Percentiles rank a stretch among this genome's conserved stretches.
Evolutionary conservation across 2,797 vertebrate species (phyloP).

Genomic region (Lepus townsendii): DNA sequence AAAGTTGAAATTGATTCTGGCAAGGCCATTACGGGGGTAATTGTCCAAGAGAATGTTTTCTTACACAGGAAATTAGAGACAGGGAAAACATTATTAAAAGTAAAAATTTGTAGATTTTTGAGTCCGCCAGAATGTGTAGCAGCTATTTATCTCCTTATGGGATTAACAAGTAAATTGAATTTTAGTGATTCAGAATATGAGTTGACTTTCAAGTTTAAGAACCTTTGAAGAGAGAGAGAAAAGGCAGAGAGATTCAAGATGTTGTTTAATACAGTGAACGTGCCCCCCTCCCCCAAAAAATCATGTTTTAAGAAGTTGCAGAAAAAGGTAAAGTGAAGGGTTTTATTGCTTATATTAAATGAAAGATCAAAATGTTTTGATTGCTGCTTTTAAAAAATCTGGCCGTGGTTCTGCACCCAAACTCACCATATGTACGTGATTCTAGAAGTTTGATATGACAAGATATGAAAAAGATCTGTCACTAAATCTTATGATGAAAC

Average conservation of each 20-base stretch:
- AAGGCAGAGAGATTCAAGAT: constrained; percentile 62
- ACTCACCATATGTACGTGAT: constrained; percentile 61
- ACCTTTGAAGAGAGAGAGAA: constrained; percentile 29
- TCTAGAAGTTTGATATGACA: constrained; percentile 69
- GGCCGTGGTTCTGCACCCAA: constrained; percentile 59
- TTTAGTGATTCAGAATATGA: constrained; percentile 69
- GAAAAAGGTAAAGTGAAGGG: constrained; percentile 57
- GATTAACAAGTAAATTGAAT: constrained; percentile 71
- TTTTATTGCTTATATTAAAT: constrained; percentile 73
- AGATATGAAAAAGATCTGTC: constrained; percentile 69
- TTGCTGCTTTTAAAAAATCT: constrained; percentile 67
- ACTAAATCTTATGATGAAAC: constrained; percentile 61
- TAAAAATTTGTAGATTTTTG: constrained; percentile 80
- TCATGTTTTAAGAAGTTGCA: constrained; percentile 46
- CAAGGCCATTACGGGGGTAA: constrained; percentile 78
- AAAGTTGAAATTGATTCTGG: constrained; percentile 80
- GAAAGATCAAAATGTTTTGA: constrained; percentile 81
- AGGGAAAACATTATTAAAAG: constrained; percentile 83
- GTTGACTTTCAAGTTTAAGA: constrained; percentile 75
- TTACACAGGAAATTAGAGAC: constrained; percentile 84
- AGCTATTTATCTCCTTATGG: constrained; percentile 65
- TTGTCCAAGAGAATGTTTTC: constrained; percentile 85
- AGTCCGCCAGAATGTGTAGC: constrained; percentile 62
- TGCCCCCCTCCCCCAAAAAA: not conserved
- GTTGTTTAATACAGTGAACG: constrained; percentile 52